phyloP scores from a whole-genome alignment of 2,113 vertebrate genomes.

The Thamnophis sirtalis region DNA sequence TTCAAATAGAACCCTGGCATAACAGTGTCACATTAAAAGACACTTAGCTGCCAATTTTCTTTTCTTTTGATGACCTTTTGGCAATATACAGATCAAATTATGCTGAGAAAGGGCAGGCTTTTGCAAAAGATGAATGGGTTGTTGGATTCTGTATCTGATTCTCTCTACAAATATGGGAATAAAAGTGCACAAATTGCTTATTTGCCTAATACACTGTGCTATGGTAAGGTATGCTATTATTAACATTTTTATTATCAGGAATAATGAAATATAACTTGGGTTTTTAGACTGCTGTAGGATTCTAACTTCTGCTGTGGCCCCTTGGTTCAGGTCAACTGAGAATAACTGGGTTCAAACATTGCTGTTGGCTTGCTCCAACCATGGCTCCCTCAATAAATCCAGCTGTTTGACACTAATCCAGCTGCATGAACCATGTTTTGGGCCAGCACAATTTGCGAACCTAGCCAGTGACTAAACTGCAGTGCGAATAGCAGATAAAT shows the following conservation, averaged over 20 bases:
- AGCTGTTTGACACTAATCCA: background rate
- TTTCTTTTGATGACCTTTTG: background rate
- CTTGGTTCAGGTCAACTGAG: background rate
- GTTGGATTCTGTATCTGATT: background rate
- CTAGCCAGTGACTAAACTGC: background rate
- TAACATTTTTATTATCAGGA: background rate
- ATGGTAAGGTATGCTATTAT: background rate
- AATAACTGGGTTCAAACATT: background rate
- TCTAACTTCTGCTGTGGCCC: background rate
- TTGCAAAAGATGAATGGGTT: background rate
- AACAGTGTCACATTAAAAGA: background rate
- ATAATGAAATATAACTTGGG: background rate
- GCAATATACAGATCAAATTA: background rate
- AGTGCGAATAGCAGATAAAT: background rate
- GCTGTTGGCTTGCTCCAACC: background rate
- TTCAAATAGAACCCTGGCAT: background rate
- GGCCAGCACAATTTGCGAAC: background rate
- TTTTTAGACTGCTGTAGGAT: background rate
- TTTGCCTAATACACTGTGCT: background rate
- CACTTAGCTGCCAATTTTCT: background rate
- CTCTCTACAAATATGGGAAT: background rate
- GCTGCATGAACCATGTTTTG: background rate
- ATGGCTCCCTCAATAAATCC: background rate
- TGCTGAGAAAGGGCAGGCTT: background rate
- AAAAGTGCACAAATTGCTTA: background rate